Percentiles rank a stretch among this genome's conserved stretches.
phyloP scores from a whole-genome alignment of 2,888 invertebrate genomes.

The Pelosia muscerda region DNA sequence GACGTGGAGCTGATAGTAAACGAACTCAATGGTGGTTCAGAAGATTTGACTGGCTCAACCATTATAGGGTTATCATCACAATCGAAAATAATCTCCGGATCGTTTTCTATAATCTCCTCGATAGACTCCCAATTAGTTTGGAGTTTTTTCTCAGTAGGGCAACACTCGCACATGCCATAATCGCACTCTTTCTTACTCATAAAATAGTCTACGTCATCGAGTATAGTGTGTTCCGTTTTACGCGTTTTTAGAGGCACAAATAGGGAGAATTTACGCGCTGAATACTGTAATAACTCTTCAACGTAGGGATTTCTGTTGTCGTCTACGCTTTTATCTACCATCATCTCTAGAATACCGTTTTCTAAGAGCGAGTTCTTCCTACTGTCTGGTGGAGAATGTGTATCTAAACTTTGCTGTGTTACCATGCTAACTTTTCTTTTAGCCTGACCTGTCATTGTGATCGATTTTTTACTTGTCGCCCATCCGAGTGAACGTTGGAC shows the following conservation, averaged over 20 bases:
- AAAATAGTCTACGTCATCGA: constrained; percentile 77
- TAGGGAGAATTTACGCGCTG: constrained; percentile 76
- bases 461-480: constrained; percentile 91
- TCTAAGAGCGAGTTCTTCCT: constrained; percentile 61
- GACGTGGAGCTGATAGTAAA: constrained; percentile 46
- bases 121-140: constrained; percentile 77
- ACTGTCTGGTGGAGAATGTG: constrained; percentile 55
- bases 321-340: constrained; percentile 53
- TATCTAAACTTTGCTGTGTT: constrained; percentile 59
- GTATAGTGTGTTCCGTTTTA: constrained; percentile 70
- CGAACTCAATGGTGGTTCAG: constrained; percentile 47
- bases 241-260: constrained; percentile 61
- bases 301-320: constrained; percentile 62
- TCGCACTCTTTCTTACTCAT: constrained; percentile 80
- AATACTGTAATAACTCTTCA: constrained; percentile 73
- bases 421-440: constrained; percentile 73
- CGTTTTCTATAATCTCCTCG: constrained; percentile 81
- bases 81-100: constrained; percentile 83
- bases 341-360: constrained; percentile 50
- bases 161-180: constrained; percentile 78
- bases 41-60: constrained; percentile 64
- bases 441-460: constrained; percentile 91
- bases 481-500: constrained; percentile 96
- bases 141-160: constrained; percentile 63
- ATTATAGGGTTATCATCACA: constrained; percentile 75